Conservation (phyloP, 2,888 invertebrate genomes). For the Perizoma affinitatum region DNA sequence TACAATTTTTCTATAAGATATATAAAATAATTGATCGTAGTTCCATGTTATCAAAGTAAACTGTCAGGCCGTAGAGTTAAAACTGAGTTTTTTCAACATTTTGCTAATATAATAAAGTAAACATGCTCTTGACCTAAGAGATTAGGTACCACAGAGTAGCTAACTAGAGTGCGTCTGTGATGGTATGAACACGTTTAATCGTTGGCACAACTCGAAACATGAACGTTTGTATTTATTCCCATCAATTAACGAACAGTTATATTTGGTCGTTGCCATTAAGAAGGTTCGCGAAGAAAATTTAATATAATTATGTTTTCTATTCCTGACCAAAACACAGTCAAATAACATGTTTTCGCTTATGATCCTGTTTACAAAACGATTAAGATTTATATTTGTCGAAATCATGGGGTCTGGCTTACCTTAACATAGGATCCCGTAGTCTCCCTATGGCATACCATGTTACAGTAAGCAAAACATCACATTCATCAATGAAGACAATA, state of each 20-base stretch:
- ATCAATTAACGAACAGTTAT: no score
- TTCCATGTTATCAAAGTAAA: constrained; percentile 44
- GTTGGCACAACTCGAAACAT: background rate
- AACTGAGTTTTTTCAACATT: constrained; percentile 77
- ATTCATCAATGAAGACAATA: background rate
- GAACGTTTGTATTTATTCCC: background rate
- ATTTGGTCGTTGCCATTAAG: no score
- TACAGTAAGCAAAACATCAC: no score
- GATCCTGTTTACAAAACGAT: no score
- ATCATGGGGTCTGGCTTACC: no score
- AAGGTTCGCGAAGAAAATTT: no score
- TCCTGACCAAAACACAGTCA: no score
- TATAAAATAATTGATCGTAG: constrained; percentile 28
- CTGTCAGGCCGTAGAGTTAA: constrained; percentile 51
- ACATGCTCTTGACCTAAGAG: constrained; percentile 79
- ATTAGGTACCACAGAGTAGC: constrained; percentile 56
- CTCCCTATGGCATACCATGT: no score
- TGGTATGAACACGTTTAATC: constrained; percentile 7
- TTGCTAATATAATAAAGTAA: constrained; percentile 70
- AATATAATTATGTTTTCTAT: no score
- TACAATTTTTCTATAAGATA: constrained; percentile 11
- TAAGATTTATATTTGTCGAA: no score
- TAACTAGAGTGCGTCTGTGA: constrained; percentile 30
- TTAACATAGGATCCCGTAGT: no score
- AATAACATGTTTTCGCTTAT: no score